Evolutionary conservation across 2,888 invertebrate species (phyloP).

Genomic region (Phortica okadai): DNA sequence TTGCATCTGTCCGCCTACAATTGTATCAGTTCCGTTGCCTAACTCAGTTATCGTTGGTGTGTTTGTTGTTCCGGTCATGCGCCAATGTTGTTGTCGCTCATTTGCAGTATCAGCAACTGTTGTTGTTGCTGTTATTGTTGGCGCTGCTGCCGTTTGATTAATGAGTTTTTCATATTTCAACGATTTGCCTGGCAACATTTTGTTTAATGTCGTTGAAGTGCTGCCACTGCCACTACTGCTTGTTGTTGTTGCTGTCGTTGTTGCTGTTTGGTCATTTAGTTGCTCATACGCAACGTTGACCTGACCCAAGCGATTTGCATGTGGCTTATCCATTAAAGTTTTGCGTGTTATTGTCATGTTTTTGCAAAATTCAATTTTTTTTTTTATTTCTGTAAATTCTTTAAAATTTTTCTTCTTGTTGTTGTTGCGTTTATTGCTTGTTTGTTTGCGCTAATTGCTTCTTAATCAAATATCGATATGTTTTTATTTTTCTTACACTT

Average conservation of each 20-base stretch:
- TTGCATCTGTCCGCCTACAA: background rate
- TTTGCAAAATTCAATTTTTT: conserved; percentile 39
- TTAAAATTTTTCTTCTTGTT: conserved; percentile 49
- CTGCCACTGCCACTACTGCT: background rate
- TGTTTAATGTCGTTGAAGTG: conserved; percentile 24
- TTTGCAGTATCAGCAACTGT: conserved; percentile 14
- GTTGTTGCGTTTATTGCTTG: conserved; percentile 36
- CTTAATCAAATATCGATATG: background rate
- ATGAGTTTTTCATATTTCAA: conserved; percentile 72
- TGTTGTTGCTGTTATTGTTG: conserved; percentile 26
- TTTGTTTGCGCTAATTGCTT: conserved; percentile 15
- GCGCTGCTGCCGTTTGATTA: conserved; percentile 56
- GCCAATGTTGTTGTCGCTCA: conserved; percentile 18
- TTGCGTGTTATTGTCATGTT: conserved; percentile 65
- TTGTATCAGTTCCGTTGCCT: too few relatives aligned
- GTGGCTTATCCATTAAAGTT: conserved; percentile 27
- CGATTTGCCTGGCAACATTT: conserved; percentile 63
- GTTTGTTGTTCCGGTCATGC: conserved; percentile 10
- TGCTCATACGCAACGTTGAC: conserved; percentile 33
- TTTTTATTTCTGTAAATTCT: conserved; percentile 34
- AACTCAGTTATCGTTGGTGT: background rate
- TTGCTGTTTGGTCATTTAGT: conserved; percentile 27
- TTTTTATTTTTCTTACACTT: background rate
- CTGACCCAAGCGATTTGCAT: conserved; percentile 46
- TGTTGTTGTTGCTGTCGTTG: conserved; percentile 13